Conservation (phyloP, 1,140 invertebrate species). For the Cheumatopsyche charites region DNA sequence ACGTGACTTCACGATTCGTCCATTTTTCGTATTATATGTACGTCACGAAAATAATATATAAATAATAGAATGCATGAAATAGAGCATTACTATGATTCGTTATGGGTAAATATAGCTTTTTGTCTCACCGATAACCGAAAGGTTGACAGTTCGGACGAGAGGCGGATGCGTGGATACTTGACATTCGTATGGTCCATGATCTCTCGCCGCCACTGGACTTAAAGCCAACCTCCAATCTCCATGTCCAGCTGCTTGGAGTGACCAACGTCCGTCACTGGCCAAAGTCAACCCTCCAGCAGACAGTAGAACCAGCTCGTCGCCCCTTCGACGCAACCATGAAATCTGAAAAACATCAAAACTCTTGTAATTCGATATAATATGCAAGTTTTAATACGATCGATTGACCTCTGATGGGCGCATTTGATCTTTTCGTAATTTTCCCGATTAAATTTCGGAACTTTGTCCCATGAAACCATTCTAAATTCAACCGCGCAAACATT, state of each 20-base stretch:
- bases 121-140: slow-evolving; percentile 77
- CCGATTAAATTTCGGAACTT: background rate
- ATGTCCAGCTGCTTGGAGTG: slow-evolving; percentile 61
- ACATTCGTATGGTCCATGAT: slow-evolving; percentile 80
- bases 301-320: slow-evolving; percentile 74
- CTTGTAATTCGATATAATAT: too few relatives aligned
- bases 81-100: background rate
- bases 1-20: too few relatives aligned
- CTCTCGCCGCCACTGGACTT: slow-evolving; percentile 73
- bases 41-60: too few relatives aligned
- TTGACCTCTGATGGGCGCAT: too few relatives aligned
- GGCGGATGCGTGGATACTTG: slow-evolving; percentile 81
- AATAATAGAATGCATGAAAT: too few relatives aligned
- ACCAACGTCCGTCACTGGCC: slow-evolving; percentile 75
- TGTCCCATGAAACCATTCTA: background rate
- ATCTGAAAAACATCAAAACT: slow-evolving; percentile 61
- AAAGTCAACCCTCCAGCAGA: slow-evolving; percentile 80
- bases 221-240: slow-evolving; percentile 75
- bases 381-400: too few relatives aligned
- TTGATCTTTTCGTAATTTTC: background rate
- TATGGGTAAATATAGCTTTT: too few relatives aligned
- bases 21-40: too few relatives aligned
- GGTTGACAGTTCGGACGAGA: slow-evolving; percentile 71
- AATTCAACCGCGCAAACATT: background rate
- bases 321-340: slow-evolving; percentile 77